phyloP scores from a whole-genome alignment of 2,113 vertebrate genomes.

The Calidris pugnax region DNA sequence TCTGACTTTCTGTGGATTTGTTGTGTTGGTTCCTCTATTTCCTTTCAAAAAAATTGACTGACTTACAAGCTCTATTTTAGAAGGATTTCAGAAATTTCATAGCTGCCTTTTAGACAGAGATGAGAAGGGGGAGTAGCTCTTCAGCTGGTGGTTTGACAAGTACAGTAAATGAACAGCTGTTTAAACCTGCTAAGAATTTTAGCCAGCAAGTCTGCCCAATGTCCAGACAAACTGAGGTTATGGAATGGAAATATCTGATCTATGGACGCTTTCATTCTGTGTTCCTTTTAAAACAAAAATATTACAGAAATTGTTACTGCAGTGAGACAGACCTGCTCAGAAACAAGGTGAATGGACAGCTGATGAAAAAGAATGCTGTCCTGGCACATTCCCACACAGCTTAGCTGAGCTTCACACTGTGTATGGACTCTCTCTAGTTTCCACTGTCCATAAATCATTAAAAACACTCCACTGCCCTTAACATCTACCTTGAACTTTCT shows the following conservation, averaged over 20 bases:
- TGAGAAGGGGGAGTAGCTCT: neutral
- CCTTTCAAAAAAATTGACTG: neutral
- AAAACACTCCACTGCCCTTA: neutral
- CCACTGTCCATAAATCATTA: neutral
- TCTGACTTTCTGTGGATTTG: neutral
- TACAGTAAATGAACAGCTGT: neutral
- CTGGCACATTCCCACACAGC: neutral
- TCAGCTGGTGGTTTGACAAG: neutral
- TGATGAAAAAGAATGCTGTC: slow-evolving; percentile 33
- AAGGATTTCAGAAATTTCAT: neutral
- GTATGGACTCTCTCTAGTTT: neutral
- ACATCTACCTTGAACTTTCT: neutral
- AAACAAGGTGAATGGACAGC: slow-evolving; percentile 10
- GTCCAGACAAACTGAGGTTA: neutral
- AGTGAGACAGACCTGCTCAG: neutral
- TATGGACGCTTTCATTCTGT: neutral
- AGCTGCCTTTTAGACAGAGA: neutral
- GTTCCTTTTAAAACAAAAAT: neutral
- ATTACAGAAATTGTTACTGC: neutral
- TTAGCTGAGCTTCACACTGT: neutral
- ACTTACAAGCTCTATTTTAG: neutral
- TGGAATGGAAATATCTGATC: neutral
- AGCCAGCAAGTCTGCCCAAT: neutral
- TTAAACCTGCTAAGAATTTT: neutral
- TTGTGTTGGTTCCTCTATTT: neutral